Conservation (phyloP, 2,113 vertebrate species). For the Cyprinodon tularosa region DNA sequence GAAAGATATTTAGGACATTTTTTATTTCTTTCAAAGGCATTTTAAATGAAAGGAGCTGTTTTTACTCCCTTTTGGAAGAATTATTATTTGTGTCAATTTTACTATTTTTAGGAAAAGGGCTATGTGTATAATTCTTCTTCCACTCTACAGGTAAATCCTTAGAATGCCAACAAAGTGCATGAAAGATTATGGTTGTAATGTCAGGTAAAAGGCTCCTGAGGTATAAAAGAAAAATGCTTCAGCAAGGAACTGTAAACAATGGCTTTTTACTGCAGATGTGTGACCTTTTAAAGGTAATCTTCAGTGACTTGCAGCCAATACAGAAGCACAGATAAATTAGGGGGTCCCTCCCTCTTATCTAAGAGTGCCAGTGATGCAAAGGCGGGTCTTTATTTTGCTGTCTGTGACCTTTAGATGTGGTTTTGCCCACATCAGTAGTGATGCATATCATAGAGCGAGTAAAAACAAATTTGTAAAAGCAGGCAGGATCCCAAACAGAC, state of each 20-base stretch:
- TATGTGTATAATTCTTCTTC: neutral
- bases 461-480: constrained; percentile 24
- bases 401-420: constrained; percentile 67
- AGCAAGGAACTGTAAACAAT: neutral
- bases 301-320: constrained; percentile 36
- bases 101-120: no score
- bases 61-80: no score
- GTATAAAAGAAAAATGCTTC: constrained; percentile 1
- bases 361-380: constrained; percentile 27
- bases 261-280: neutral
- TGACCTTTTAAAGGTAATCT: constrained; percentile 34
- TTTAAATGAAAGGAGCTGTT: no score
- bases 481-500: constrained; percentile 45
- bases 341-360: constrained; percentile 13
- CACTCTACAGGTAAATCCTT: neutral
- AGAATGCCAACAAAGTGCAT: neutral
- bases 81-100: no score
- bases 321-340: constrained; percentile 40
- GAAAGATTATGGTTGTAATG: neutral
- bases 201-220: constrained; percentile 13
- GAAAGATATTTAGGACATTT: no score
- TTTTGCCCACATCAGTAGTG: constrained; percentile 47
- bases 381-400: constrained; percentile 59
- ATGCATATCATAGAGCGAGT: constrained; percentile 42
- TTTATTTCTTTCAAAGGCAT: no score